These are phyloP conservation scores for Hoplias malabaricus DNA, from an alignment of 2,113 vertebrate species.

Conservation along the genomic window DNA sequence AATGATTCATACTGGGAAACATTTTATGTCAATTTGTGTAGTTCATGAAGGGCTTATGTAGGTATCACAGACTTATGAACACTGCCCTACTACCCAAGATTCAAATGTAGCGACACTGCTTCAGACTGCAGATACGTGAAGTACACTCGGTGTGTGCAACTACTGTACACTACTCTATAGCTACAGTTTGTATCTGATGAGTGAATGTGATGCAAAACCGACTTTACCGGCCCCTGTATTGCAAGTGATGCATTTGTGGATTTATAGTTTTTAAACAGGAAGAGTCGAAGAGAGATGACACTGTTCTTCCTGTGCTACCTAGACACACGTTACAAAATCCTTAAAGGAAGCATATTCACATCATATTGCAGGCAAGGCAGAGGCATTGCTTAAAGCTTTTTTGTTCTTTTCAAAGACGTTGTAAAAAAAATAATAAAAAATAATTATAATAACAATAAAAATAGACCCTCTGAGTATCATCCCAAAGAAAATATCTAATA, in stretches of 20 bases:
- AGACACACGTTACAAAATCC: constrained; percentile 50
- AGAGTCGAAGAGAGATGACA: constrained; percentile 54
- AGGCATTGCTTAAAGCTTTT: constrained; percentile 99
- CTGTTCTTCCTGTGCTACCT: constrained; percentile 60
- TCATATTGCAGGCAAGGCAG: constrained; percentile 98
- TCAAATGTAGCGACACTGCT: constrained; percentile 37
- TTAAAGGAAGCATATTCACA: constrained; percentile 70
- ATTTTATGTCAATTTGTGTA: no score
- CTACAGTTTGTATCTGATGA: constrained; percentile 60
- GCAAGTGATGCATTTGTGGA: constrained; percentile 73
- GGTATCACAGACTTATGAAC: no score
- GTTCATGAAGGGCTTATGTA: neutral
- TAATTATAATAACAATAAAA: constrained; percentile 75
- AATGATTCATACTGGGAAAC: no score
- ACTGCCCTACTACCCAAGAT: neutral
- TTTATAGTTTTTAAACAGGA: constrained; percentile 58
- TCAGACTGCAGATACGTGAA: constrained; percentile 60
- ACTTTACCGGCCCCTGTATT: constrained; percentile 26
- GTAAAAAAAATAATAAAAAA: constrained; percentile 85
- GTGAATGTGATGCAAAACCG: constrained; percentile 52
- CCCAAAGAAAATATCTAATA: constrained; percentile 71
- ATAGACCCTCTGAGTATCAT: constrained; percentile 89
- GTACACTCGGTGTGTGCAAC: constrained; percentile 55
- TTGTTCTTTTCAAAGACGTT: constrained; percentile 91
- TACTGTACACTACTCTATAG: constrained; percentile 69